These are phyloP conservation scores for Trissolcus basalis DNA, from an alignment of 1,140 invertebrate species.

Conservation along the genomic window DNA sequence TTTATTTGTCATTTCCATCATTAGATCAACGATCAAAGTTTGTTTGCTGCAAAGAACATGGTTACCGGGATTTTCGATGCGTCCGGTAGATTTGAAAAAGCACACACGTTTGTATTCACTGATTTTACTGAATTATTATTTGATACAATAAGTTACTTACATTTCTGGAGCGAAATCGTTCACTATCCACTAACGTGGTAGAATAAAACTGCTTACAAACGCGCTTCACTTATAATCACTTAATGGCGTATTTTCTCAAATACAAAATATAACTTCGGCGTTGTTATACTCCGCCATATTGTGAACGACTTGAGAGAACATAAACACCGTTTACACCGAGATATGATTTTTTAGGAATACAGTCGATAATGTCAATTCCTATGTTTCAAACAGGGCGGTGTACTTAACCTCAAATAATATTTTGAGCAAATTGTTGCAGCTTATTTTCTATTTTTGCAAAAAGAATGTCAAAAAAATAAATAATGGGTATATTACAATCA, in stretches of 20 bases:
- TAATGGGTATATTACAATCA: too few relatives aligned
- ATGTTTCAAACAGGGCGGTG: too few relatives aligned
- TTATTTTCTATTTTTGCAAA: too few relatives aligned
- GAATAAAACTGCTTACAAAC: not conserved
- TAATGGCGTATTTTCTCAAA: constrained; percentile 16
- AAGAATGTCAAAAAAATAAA: too few relatives aligned
- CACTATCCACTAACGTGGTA: constrained; percentile 1
- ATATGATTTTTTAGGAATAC: too few relatives aligned
- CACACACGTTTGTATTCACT: not conserved
- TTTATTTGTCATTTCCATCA: too few relatives aligned
- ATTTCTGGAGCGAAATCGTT: not conserved
- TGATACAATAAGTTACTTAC: constrained; percentile 13
- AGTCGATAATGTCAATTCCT: too few relatives aligned
- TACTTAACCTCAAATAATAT: too few relatives aligned
- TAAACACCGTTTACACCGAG: not conserved
- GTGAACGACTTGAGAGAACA: not conserved
- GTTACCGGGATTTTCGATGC: constrained; percentile 9
- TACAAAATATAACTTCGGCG: constrained; percentile 26
- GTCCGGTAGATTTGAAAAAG: constrained; percentile 19
- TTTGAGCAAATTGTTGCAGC: too few relatives aligned
- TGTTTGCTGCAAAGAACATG: not conserved
- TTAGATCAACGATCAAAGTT: not conserved
- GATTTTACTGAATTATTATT: not conserved
- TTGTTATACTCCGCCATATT: constrained; percentile 28
- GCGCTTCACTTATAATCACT: not conserved